Base-by-base conservation (phyloP, 1,140 invertebrate genomes). In the Lepidurus apus region DNA sequence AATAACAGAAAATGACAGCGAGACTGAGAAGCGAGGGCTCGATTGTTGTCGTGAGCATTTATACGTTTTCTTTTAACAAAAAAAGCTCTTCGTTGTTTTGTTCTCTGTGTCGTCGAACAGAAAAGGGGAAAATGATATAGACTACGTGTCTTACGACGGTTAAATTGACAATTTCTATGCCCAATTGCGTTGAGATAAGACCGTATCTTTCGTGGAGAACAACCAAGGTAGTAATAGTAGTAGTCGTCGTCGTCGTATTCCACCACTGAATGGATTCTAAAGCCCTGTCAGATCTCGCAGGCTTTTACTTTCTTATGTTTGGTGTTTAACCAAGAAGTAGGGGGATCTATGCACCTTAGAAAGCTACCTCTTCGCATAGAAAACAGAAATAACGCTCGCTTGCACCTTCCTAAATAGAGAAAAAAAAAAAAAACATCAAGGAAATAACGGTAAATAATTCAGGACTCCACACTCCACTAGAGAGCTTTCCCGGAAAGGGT, bases 401-500 rank as follows among this genome's bases (percentile, higher is more conserved):
- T 21, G 21, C 53, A n/a, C 13, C 34, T 34, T 34, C 34, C 34
- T 34, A 34, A 34, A 34, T 34, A 34, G 34, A 34, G 34, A 34
- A 17, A 7, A 21, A 21, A 17, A 65, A 65, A n/a, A n/a, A n/a
- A n/a, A 65, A 65, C 4, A 65, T 5, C 53, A 21, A 65, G 21
- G 53, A 65, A 65, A 65, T 65, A 65, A 65, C 53, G 21, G 53
- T 65, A n/a, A 65, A 65, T 65, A 65, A 21, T 65, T 65, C 53
- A 65, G 21, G 53, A 65, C 17, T 65, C 53, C 53, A 65, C 53
- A 65, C 8, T 65, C 53, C 53, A 65, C 53, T 13, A 65, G 53
- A 65, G 53, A 65, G 53, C 53, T 65, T 65, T 65, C 21, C 53
- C n/a, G 17, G 53, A 7, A 65, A 65, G 53, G 53, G 53, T 9